These are phyloP conservation scores for Pseudomugil tenellus DNA, from an alignment of 2,797 vertebrate species.

Conservation along the genomic window DNA sequence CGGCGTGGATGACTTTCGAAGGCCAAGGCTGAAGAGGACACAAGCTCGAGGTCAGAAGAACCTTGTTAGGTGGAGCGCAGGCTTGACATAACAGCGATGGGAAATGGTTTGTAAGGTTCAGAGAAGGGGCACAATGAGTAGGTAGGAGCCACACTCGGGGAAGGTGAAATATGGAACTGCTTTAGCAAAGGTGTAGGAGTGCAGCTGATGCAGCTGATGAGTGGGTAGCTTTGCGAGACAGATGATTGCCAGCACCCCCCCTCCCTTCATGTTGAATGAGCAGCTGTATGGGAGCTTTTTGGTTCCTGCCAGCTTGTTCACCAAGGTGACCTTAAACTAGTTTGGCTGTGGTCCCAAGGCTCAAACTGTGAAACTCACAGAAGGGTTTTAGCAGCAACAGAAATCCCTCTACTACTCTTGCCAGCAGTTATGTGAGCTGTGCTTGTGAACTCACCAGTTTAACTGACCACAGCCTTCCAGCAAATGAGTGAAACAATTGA, in stretches of 20 bases:
- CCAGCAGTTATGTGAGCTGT: slow-evolving; percentile 64
- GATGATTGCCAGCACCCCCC: slow-evolving; percentile 61
- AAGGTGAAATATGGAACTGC: slow-evolving; percentile 64
- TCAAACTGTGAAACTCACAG: slow-evolving; percentile 75
- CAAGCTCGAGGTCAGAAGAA: slow-evolving; percentile 73
- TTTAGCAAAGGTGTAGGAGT: slow-evolving; percentile 53
- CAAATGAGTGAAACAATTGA: slow-evolving; percentile 58
- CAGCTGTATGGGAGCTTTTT: slow-evolving; percentile 69
- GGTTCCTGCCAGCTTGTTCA: slow-evolving; percentile 74
- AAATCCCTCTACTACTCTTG: slow-evolving; percentile 66
- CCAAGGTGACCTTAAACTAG: slow-evolving; percentile 83
- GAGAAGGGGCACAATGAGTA: slow-evolving; percentile 54
- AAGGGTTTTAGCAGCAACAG: slow-evolving; percentile 73
- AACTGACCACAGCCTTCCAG: slow-evolving; percentile 50
- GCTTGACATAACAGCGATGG: slow-evolving; percentile 70
- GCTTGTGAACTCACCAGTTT: slow-evolving; percentile 59
- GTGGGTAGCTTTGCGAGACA: slow-evolving; percentile 42
- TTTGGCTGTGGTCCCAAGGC: slow-evolving; percentile 77
- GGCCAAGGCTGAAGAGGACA: slow-evolving; percentile 70
- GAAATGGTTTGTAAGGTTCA: slow-evolving; percentile 69
- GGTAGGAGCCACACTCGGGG: slow-evolving; percentile 56
- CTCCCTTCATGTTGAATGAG: slow-evolving; percentile 58
- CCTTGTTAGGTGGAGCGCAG: slow-evolving; percentile 75
- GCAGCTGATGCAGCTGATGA: slow-evolving; percentile 43
- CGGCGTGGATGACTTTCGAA: slow-evolving; percentile 52